These are phyloP conservation scores for Calliphora vomitoria DNA, from an alignment of 2,888 invertebrate species.

Conservation along the genomic window DNA sequence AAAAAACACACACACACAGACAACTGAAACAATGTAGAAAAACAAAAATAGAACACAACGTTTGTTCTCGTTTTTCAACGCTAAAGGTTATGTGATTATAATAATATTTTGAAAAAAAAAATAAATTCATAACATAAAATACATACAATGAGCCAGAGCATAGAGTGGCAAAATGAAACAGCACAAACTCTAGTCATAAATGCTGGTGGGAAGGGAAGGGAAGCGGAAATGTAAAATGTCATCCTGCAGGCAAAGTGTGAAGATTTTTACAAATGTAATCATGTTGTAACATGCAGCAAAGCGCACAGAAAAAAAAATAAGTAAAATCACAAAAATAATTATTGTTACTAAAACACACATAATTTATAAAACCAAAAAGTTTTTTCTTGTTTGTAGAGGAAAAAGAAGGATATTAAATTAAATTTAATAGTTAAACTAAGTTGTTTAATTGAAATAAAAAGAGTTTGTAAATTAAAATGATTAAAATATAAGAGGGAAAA, in stretches of 20 bases:
- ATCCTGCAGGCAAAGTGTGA: conserved; percentile 68
- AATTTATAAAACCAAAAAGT: conserved; percentile 53
- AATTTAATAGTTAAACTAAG: conserved; percentile 29
- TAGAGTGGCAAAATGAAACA: conserved; percentile 26
- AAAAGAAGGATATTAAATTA: conserved; percentile 30
- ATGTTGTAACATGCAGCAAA: conserved; percentile 76
- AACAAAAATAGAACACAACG: conserved; percentile 32
- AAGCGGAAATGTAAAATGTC: conserved; percentile 70
- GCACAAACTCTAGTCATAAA: neutral
- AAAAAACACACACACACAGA: neutral
- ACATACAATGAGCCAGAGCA: conserved; percentile 34
- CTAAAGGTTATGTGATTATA: conserved; percentile 69
- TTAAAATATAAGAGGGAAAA: neutral
- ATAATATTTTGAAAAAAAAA: conserved; percentile 44
- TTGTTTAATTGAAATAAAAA: conserved; percentile 9
- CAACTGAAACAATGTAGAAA: neutral
- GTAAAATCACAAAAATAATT: conserved; percentile 37
- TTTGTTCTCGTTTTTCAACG: conserved; percentile 39
- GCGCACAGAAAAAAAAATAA: conserved; percentile 31
- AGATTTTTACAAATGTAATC: conserved; percentile 71
- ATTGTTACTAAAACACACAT: conserved; percentile 48
- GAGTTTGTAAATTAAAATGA: neutral
- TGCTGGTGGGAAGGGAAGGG: neutral
- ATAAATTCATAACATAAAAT: conserved; percentile 33
- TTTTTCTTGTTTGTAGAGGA: neutral